phyloP scores from a whole-genome alignment of 2,113 vertebrate species.

The Leptocoma aspasia region DNA sequence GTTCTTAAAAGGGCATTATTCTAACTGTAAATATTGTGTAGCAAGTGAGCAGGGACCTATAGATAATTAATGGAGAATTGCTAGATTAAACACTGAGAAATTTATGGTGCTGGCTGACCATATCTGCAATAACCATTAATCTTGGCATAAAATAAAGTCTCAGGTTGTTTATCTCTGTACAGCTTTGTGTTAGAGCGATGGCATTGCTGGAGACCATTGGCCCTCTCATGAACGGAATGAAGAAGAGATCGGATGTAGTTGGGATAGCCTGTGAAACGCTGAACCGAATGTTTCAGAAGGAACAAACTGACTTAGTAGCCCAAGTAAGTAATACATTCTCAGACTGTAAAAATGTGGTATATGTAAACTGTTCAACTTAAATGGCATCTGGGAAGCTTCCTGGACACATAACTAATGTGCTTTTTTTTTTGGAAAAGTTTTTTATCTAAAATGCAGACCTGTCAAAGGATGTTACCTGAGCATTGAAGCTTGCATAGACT shows the following conservation, averaged over 20 bases:
- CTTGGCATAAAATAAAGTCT: not conserved
- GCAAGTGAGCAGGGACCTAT: not conserved
- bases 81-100: not conserved
- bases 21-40: not conserved
- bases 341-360: not conserved
- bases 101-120: not conserved
- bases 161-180: not conserved
- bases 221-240: slow-evolving; percentile 95
- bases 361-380: not conserved
- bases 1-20: not conserved
- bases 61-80: not conserved
- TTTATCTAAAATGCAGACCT: not conserved
- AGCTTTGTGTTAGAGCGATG: slow-evolving; percentile 97
- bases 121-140: not conserved
- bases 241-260: slow-evolving; percentile 83
- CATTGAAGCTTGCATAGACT: not conserved
- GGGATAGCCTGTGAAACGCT: slow-evolving; percentile 94
- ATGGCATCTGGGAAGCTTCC: not conserved
- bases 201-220: slow-evolving; percentile 91
- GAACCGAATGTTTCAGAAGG: slow-evolving; percentile 98
- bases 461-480: not conserved
- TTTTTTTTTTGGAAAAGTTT: not conserved
- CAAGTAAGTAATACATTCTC: slow-evolving; percentile 76
- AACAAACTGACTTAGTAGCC: slow-evolving; percentile 93
- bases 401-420: not conserved